These are phyloP conservation scores for Petrolisthes manimaculis DNA, from an alignment of 2,888 invertebrate species.

Conservation along the genomic window DNA sequence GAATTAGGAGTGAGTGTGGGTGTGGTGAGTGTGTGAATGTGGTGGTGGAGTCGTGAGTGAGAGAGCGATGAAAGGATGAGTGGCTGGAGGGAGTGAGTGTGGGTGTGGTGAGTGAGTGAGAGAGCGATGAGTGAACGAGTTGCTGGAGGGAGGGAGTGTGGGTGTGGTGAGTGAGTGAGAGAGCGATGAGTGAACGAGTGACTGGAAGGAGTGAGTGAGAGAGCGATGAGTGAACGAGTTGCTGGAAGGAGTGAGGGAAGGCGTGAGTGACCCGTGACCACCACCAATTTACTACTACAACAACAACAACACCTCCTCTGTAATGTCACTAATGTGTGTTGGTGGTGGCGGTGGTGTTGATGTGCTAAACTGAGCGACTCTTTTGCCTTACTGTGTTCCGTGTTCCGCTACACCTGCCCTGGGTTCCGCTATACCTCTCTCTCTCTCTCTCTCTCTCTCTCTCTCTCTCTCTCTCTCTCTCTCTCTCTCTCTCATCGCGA, in stretches of 20 bases:
- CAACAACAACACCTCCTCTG: background rate
- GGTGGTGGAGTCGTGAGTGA: background rate
- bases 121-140: background rate
- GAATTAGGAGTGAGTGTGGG: background rate
- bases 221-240: background rate
- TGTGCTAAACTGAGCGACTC: no score
- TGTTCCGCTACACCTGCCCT: no score
- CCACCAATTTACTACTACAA: background rate
- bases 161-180: background rate
- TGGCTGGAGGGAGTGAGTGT: background rate
- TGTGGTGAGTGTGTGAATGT: background rate
- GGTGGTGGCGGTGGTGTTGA: no score
- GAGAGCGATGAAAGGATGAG: background rate
- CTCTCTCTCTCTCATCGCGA: background rate
- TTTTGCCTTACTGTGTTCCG: no score
- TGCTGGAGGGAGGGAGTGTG: background rate
- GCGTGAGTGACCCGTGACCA: background rate
- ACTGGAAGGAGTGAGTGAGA: background rate
- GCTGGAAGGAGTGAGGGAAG: background rate
- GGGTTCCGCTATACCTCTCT: background rate
- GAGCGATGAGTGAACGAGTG: no score
- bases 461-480: background rate
- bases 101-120: background rate
- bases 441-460: background rate
- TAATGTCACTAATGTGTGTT: no score